phyloP scores from a whole-genome alignment of 92 coral and sea anemone genomes.

The Montipora capitata region DNA sequence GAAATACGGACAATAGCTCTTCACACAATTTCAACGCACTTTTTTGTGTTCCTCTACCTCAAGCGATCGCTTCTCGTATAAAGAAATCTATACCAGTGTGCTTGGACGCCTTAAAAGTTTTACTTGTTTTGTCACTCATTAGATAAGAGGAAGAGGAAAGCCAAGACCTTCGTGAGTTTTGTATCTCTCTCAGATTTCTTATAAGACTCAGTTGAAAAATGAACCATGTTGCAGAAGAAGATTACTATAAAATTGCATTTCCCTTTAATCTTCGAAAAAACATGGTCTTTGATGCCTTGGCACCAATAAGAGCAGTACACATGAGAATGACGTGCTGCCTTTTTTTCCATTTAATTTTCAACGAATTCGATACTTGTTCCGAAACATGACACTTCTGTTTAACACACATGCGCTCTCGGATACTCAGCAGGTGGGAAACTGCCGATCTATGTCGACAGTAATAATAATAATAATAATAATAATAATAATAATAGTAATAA shows the following conservation, averaged over 20 bases:
- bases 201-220: too few relatives aligned
- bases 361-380: neutral
- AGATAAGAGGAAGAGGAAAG: neutral
- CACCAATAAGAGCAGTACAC: neutral
- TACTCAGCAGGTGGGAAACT: neutral
- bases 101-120: conserved; percentile 16
- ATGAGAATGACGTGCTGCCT: neutral
- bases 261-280: neutral
- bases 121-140: neutral
- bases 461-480: too few relatives aligned
- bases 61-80: conserved; percentile 11
- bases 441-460: too few relatives aligned
- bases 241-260: neutral
- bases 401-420: conserved; percentile 28
- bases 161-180: too few relatives aligned
- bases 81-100: neutral
- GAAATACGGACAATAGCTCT: conserved; percentile 56
- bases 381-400: neutral
- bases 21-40: conserved; percentile 48
- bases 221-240: neutral
- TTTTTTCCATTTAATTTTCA: neutral
- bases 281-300: neutral
- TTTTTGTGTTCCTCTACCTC: neutral
- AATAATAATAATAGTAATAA: too few relatives aligned
- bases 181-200: too few relatives aligned